Base-by-base conservation (phyloP, 2,113 vertebrate genomes). In the Cercopithecus mona region DNA sequence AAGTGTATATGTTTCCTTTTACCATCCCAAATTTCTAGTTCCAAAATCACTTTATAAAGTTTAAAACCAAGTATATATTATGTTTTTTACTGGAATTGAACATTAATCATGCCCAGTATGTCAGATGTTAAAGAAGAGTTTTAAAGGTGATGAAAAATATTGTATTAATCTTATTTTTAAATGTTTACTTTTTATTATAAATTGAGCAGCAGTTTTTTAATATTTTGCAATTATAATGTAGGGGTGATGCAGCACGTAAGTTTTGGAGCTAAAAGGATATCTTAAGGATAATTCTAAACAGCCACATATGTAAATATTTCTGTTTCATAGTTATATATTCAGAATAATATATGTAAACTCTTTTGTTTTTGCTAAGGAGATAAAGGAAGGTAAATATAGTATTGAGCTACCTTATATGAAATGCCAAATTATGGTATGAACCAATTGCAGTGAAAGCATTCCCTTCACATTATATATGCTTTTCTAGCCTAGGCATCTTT, bases 401-500 rank as follows among this genome's bases (percentile, higher is more conserved):
- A 25, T 64, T 91, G 55, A 80, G 35, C 27, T 85, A 45, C 30
- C n/a, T 88, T 89, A 66, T 81, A 90, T 93, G 85, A 95, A 88
- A 68, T 85, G 50, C n/a, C 57, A 59, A 81, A 76, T 92, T 95
- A 61, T 23, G 3, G 23, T 82, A 73, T 73, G 66, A 94, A 75
- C 48, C 55, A 73, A 45, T 88, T 95, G 50, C 2, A 78, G 38
- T 89, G 55, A 93, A 91, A 97, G 50, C 45, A 45, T 57, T 82
- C 5, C 85, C 76, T 96, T 89, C 57, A 48, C 17, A 18, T 84
- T 84, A 80, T 52, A 95, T 90, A 90, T 91, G 82, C 18, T 50
- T 90, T 95, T 93, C 72, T 95, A 79, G n/a, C 89, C 93, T 88
- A 91, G 93, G 93, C 66, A 93, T 86, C 59, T 94, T 97, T 97